Evolutionary conservation across 2,797 vertebrate genomes (phyloP), one percentile per base, ranked within the genome.

Genomic region (Clarias pachynema): DNA sequence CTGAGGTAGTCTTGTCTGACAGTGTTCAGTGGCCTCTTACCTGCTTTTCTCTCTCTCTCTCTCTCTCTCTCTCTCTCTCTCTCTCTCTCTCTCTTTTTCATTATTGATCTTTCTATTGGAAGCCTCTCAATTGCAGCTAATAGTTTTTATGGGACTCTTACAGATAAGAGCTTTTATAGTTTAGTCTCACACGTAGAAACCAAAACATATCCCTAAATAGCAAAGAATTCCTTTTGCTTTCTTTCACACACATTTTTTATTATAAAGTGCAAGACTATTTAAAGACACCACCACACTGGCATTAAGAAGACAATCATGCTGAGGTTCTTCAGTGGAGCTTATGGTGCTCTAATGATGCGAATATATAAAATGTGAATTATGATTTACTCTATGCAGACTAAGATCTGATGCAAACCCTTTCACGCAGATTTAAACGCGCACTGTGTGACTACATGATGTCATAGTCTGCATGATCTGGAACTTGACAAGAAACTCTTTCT

Each of bases 101-200:
- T 4, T 85, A 87, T 89, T 84, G 88, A 89, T 70, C 73, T 29
- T 89, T 89, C 90, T 63, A 80, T 81, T 79, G 49, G 89, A 69
- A 89, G 81, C 82, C 86, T 90, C 88, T 92, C 63, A 63, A 91
- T 89, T 93, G 93, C 88, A 88, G 90, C 92, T 94, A 93, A 95
- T 93, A 93, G 92, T 92, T 94, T 94, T 94, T 93, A 94, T 93
- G 91, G 90, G 91, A 85, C 87, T 40, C 53, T 92, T 91, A 94
- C 91, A 90, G 91, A 90, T 89, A 89, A 90, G 88, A 92, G 88
- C 90, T 89, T 81, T 86, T 88, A 86, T 89, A 89, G 86, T 91
- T 89, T 89, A 87, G 57, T 24, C 22, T 79, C 22, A 5, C 75
- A 86, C 87, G 85, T 86, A 88, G 84, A 73, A 77, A 91, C 89